phyloP scores from a whole-genome alignment of 2,113 vertebrate species.

The Cephalopterus ornatus region DNA sequence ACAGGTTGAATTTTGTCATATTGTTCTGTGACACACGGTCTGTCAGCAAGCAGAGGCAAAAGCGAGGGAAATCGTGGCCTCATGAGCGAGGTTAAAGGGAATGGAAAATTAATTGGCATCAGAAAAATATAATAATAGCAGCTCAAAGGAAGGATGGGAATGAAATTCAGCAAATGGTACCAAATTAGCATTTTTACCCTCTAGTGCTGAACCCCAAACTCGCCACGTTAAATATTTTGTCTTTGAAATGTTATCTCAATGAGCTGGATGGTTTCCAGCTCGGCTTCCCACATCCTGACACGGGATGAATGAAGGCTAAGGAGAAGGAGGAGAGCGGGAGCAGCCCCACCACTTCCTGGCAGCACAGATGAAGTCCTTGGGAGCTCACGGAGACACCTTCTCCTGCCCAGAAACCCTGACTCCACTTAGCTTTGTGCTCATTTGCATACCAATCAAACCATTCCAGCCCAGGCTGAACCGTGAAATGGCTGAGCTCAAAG shows the following conservation, averaged over 20 bases:
- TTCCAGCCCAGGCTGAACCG: not conserved
- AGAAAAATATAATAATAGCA: not conserved
- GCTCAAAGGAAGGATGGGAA: not conserved
- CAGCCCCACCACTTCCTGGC: not conserved
- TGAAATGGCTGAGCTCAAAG: not conserved
- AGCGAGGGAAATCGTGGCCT: not conserved
- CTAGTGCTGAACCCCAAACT: not conserved
- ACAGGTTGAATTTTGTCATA: conserved; percentile 38
- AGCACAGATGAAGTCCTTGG: accelerated
- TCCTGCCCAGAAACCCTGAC: not conserved
- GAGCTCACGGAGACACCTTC: not conserved
- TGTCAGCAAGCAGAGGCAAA: conserved; percentile 24
- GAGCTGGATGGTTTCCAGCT: not conserved
- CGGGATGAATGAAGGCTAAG: not conserved
- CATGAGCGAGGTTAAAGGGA: not conserved
- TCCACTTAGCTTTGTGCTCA: not conserved
- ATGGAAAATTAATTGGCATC: conserved; percentile 54
- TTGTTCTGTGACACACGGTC: conserved; percentile 13
- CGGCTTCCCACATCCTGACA: not conserved
- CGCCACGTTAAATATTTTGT: not conserved
- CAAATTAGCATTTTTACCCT: not conserved
- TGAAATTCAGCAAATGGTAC: not conserved
- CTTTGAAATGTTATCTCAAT: not conserved
- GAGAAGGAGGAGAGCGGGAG: not conserved
- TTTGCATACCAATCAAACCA: not conserved